Conservation (phyloP, 2,113 vertebrate species). For the Atrichornis clamosus region DNA sequence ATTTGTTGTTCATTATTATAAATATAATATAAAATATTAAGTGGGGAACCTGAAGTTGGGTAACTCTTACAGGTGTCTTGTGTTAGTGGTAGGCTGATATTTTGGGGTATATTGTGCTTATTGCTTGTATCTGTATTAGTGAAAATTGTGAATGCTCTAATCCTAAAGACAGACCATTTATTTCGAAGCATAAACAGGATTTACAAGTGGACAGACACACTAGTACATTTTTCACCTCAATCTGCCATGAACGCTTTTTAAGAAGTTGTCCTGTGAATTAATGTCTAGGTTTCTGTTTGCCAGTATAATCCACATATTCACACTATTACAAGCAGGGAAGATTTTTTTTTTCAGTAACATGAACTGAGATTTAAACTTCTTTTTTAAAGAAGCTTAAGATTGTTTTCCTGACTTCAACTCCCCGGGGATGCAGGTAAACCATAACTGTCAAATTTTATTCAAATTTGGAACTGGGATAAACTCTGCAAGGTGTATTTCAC, state of each 20-base stretch:
- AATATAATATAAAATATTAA: not conserved
- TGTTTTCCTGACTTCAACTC: not conserved
- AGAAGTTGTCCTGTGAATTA: not conserved
- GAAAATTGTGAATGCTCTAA: not conserved
- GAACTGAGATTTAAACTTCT: not conserved
- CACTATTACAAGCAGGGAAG: not conserved
- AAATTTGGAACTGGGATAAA: not conserved
- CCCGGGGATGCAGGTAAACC: not conserved
- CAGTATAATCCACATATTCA: not conserved
- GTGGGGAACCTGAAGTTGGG: not conserved
- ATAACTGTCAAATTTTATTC: not conserved
- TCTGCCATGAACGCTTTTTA: not conserved
- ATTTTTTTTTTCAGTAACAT: not conserved
- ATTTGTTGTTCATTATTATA: not conserved
- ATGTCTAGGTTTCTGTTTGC: not conserved
- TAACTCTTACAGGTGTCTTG: not conserved
- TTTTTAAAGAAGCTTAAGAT: not conserved
- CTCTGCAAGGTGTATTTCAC: not conserved
- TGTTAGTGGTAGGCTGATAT: not conserved
- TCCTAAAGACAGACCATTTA: not conserved
- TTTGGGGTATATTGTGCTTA: not conserved
- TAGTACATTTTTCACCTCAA: not conserved
- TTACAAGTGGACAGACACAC: not conserved
- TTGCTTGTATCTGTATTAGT: not conserved
- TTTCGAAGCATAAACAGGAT: not conserved